phyloP scores from a whole-genome alignment of 2,113 vertebrate genomes.

The Oryzias woworae region DNA sequence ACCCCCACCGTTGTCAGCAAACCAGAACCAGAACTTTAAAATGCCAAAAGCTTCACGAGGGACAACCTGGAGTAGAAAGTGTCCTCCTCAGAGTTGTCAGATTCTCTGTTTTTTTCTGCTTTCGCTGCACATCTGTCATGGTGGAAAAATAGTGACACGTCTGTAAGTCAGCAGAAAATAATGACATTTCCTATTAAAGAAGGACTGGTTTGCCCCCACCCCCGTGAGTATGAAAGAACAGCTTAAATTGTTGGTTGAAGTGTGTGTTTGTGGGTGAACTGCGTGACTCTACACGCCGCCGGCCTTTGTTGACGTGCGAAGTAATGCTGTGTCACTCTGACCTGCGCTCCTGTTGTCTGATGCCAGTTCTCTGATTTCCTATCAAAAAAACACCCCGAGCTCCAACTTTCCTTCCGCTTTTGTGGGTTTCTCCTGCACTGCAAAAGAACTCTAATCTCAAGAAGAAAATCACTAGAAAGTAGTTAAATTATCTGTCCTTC shows the following conservation, averaged over 20 bases:
- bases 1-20: conserved; percentile 37
- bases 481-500: too few relatives aligned
- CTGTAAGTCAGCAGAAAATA: conserved; percentile 50
- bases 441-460: not conserved
- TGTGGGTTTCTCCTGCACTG: conserved; percentile 16
- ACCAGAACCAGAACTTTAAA: conserved; percentile 46
- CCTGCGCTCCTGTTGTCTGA: conserved; percentile 33
- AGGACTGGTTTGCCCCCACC: conserved; percentile 34
- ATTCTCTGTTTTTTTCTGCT: conserved; percentile 41
- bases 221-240: conserved; percentile 3
- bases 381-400: conserved; percentile 22
- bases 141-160: conserved; percentile 43
- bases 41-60: conserved; percentile 14
- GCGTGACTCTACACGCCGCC: conserved; percentile 52
- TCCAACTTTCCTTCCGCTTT: conserved; percentile 21
- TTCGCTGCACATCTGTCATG: conserved; percentile 22
- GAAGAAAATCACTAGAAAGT: too few relatives aligned
- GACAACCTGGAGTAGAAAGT: conserved; percentile 14
- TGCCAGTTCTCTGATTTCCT: conserved; percentile 40
- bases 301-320: conserved; percentile 65
- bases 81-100: conserved; percentile 34
- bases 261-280: conserved; percentile 46
- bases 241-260: conserved; percentile 9
- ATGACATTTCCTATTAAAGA: conserved; percentile 49
- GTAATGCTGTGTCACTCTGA: conserved; percentile 46